Percentiles rank a stretch among this genome's conserved stretches.
These are phyloP conservation scores for Parapristionchus giblindavisi DNA, from an alignment of 2,888 invertebrate species.

Conservation along the genomic window DNA sequence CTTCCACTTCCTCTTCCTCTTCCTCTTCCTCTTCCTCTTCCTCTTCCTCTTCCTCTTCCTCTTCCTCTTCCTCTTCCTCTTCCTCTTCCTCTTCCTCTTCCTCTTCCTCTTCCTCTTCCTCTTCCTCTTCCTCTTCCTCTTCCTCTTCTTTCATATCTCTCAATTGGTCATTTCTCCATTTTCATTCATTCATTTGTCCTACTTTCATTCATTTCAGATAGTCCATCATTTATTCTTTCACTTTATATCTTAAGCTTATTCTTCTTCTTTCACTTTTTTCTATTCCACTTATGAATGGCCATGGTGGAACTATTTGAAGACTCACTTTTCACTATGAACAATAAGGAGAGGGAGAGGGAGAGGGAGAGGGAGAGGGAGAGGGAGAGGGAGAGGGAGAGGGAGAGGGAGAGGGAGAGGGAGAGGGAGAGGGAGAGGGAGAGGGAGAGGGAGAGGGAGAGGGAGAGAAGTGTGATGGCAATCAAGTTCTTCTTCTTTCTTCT, in stretches of 20 bases:
- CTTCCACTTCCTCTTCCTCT: background rate
- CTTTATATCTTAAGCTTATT: background rate
- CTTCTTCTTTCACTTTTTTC: too few relatives aligned
- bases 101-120: background rate
- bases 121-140: background rate
- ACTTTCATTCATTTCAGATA: background rate
- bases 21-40: background rate
- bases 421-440: too few relatives aligned
- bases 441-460: too few relatives aligned
- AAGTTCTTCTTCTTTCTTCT: too few relatives aligned
- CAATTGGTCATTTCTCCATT: slow-evolving; percentile 3
- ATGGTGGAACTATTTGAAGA: too few relatives aligned
- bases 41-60: background rate
- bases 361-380: too few relatives aligned
- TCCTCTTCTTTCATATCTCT: background rate
- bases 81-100: background rate
- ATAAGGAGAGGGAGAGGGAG: too few relatives aligned
- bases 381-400: too few relatives aligned
- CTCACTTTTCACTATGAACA: too few relatives aligned
- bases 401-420: too few relatives aligned
- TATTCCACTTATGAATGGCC: too few relatives aligned
- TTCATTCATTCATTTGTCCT: background rate
- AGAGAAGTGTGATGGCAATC: too few relatives aligned
- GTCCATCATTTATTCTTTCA: background rate
- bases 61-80: background rate